A percentile compares a stretch with the other conserved stretches of the same genome.
Conservation (phyloP, 2,888 invertebrate genomes). For the Dexiosoma caninum region DNA sequence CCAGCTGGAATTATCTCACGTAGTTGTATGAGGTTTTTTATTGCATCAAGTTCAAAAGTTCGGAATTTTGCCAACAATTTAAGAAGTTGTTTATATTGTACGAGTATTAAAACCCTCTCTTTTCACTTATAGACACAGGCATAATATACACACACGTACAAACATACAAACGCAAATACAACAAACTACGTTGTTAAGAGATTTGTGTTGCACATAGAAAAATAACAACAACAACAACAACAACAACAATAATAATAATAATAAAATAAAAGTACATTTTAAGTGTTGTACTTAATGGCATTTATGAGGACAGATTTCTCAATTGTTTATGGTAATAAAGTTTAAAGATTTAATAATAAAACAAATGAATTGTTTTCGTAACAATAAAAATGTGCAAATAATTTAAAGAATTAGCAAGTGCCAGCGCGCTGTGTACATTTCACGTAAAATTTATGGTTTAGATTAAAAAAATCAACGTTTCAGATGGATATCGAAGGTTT, state of each 20-base stretch:
- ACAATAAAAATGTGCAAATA: neutral
- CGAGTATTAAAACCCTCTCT: slow-evolving; percentile 30
- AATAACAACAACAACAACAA: slow-evolving; percentile 6
- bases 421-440: too few species aligned
- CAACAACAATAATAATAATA: too few species aligned
- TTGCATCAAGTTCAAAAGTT: slow-evolving; percentile 65
- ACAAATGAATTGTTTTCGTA: neutral
- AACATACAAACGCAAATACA: neutral
- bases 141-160: neutral
- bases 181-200: slow-evolving; percentile 6
- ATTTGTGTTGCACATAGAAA: slow-evolving; percentile 35
- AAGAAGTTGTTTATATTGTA: slow-evolving; percentile 65
- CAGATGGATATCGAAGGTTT: too few species aligned
- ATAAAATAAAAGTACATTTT: slow-evolving; percentile 53
- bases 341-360: slow-evolving; percentile 29
- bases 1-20: slow-evolving; percentile 69
- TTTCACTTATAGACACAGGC: too few species aligned
- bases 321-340: slow-evolving; percentile 56
- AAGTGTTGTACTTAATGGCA: slow-evolving; percentile 61
- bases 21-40: slow-evolving; percentile 66
- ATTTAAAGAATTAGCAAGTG: neutral
- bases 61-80: slow-evolving; percentile 67
- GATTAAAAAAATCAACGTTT: neutral
- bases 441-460: neutral
- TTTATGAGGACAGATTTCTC: slow-evolving; percentile 59